Evolutionary conservation across 2,888 invertebrate genomes (phyloP).

Genomic region (Perizoma affinitatum): DNA sequence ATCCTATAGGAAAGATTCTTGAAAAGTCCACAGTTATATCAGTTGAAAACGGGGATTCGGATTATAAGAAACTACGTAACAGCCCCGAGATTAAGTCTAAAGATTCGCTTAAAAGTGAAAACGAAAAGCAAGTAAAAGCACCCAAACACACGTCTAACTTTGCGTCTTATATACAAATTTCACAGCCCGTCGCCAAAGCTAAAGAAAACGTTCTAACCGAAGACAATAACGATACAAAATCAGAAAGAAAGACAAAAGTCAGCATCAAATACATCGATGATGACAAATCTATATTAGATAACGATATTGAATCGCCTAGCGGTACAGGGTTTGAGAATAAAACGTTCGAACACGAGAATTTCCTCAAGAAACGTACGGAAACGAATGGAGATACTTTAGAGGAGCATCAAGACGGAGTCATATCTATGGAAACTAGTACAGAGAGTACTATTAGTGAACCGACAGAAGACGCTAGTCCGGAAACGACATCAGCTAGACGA

Average conservation of each 20-base stretch:
- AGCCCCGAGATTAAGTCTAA: conserved; percentile 51
- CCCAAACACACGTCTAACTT: conserved; percentile 84
- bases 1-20: conserved; percentile 79
- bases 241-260: conserved; percentile 56
- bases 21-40: conserved; percentile 80
- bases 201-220: conserved; percentile 56
- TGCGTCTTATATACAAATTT: conserved; percentile 85
- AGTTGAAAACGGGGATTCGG: conserved; percentile 72
- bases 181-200: conserved; percentile 71
- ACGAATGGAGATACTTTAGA: conserved; percentile 43
- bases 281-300: conserved; percentile 65
- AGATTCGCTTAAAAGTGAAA: conserved; percentile 66
- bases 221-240: conserved; percentile 51
- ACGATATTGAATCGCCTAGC: conserved; percentile 76
- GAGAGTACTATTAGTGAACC: conserved; percentile 75
- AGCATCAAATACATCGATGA: conserved; percentile 72
- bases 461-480: conserved; percentile 72
- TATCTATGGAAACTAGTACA: conserved; percentile 77
- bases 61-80: conserved; percentile 41
- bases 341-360: conserved; percentile 78
- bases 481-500: conserved; percentile 68
- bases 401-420: conserved; percentile 54
- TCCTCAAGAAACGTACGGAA: conserved; percentile 72
- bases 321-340: conserved; percentile 79
- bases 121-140: conserved; percentile 74